Base-by-base conservation (phyloP, 2,113 vertebrate species). In the Gymnorhina tibicen region DNA sequence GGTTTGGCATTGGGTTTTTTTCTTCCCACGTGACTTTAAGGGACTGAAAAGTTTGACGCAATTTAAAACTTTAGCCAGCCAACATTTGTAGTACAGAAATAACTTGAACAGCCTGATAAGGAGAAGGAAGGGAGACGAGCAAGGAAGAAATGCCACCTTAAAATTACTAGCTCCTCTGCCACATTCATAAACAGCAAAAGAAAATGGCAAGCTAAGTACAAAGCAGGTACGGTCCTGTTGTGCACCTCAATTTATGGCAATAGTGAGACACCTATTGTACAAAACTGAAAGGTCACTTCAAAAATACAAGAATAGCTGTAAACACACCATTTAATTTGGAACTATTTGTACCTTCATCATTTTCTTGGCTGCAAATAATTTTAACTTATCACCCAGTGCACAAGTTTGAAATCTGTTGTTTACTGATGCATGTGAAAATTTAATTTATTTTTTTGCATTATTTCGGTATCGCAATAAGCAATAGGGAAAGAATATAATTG, bases 261-360 rank as follows among this genome's bases (percentile, higher is more conserved):
- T 44, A 96, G 95, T 96, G 95, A 96, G 95, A 96, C 96, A 96
- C 95, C 95, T 96, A 96, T 95, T 88, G 92, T 69, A 77, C 95
- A 89, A 75, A 88, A 35, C 16, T 50, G 89, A 95, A 92, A 94
- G 79, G 75, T 86, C 82, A 72, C 63, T 83, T 67, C 35, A 64
- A 76, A 90, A 47, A 23, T 5, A 60, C 32, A 49, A 64, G 19
- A 62, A 46, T 8, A 83, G 28, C 21, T 66, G 18, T 26, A 49
- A 62, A 53, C 6, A 16, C 50, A 39, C 23, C 6, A 21, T 50
- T 77, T 77, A 9, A 52, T 74, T n/a, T 69, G 15, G 20, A 59
- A 24, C 18, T 66, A 22, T 49, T 79, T 37, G 55, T 27, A 81
- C 50, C 10, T 37, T 44, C 21, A 76, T 28, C 67, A 23, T 63